Base-by-base conservation (phyloP, 1,140 invertebrate species). In the Drosophila triauraria region DNA sequence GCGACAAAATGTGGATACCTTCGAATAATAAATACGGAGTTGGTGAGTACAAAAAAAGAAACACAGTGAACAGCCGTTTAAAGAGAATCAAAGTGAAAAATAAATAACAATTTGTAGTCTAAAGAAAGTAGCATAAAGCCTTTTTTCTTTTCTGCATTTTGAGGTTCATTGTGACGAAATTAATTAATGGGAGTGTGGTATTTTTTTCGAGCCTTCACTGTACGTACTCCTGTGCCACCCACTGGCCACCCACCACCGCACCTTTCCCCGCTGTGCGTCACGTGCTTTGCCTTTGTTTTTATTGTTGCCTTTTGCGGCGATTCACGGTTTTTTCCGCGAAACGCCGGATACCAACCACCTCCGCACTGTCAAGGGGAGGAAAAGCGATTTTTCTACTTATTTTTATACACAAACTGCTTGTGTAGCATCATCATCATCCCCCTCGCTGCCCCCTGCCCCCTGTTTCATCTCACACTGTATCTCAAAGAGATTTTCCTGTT, bases 1-100 rank as follows among this genome's bases (percentile, higher is more conserved):
- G 44, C 57, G 59, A 62, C 51, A 86, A 80, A 80, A 92, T 92
- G 91, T 92, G 91, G 91, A 92, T 91, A 86, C 85, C 91, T 78
- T 91, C 91, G 25, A 92, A 92, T 62, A 92, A 92, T 75, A 92
- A 92, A 91, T 92, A 92, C 88, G 91, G 91, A 65, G 91, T 92
- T 51, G 91, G 91, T 92, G 47, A 92, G 91, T 92, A 78, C 65
- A 43, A 43, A 47, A 60, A 35, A 54, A 65, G 56, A 63, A 13
- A 43, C 47, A 61, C 53, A 25, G 53, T 56, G 13, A 56, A 9
- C 20, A 9, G 20, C 35, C 20, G 32, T 38, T 38, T 23, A 15
- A 0, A 20, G 17, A 8, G 30, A 0, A 20, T 0, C n/a, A 7
- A n/a, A 2, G 17, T 23, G 38, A 6, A 5, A 1, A 32, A 51